phyloP scores from a whole-genome alignment of 1,140 invertebrate genomes.

The Pseudomyrmex sp. region DNA sequence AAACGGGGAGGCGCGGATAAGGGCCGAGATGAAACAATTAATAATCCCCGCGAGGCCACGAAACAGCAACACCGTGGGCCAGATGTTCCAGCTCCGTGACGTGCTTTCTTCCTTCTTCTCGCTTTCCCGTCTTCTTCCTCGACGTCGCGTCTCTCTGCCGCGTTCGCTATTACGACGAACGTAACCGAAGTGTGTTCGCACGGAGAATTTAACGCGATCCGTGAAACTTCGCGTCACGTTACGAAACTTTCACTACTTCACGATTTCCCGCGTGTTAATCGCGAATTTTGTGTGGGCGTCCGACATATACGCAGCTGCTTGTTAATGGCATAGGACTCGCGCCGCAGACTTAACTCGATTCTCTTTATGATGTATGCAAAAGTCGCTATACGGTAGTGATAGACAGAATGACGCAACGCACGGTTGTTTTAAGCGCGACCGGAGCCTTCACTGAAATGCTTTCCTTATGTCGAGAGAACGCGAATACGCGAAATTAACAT shows the following conservation, averaged over 20 bases:
- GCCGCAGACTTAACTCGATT: constrained; percentile 20
- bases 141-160: constrained; percentile 31
- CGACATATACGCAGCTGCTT: background rate
- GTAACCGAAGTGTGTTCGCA: background rate
- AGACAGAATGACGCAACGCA: background rate
- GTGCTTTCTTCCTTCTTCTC: constrained; percentile 42
- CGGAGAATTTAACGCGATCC: constrained; percentile 28
- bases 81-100: constrained; percentile 66
- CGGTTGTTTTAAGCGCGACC: background rate
- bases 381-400: background rate
- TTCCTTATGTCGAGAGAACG: background rate
- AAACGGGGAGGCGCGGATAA: constrained; percentile 81
- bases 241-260: constrained; percentile 35
- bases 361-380: constrained; percentile 6
- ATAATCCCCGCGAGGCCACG: constrained; percentile 80
- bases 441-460: background rate
- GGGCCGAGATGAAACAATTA: constrained; percentile 84
- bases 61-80: constrained; percentile 71
- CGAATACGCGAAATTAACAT: background rate
- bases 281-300: constrained; percentile 14
- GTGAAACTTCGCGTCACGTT: background rate
- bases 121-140: background rate
- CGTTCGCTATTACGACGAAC: constrained; percentile 23
- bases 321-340: background rate
- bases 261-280: constrained; percentile 1